Evolutionary conservation across 2,113 vertebrate species (phyloP).

Genomic region (Pogona vitticeps): DNA sequence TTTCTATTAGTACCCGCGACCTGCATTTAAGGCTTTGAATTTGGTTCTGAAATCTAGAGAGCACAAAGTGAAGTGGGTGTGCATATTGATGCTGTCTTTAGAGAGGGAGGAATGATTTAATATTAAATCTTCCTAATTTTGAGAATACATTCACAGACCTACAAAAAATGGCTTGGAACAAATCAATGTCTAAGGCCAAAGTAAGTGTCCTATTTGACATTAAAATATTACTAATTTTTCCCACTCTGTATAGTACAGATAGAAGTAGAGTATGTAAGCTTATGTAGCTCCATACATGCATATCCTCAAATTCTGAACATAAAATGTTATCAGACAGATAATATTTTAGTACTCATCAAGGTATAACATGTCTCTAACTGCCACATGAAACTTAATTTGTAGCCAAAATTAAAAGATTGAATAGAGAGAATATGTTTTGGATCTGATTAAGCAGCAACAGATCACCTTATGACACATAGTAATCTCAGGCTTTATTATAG

Average conservation of each 20-base stretch:
- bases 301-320: background rate
- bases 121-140: slow-evolving; percentile 22
- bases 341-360: background rate
- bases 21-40: background rate
- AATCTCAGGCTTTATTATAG: too few species aligned
- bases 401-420: too few species aligned
- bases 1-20: slow-evolving; percentile 5
- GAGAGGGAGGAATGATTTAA: slow-evolving; percentile 16
- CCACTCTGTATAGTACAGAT: background rate
- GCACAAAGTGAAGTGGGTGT: slow-evolving; percentile 8
- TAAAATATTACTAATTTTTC: background rate
- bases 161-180: background rate
- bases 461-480: too few species aligned
- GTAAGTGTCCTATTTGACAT: background rate
- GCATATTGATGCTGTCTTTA: background rate
- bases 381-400: too few species aligned
- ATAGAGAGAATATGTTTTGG: too few species aligned
- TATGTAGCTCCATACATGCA: too few species aligned
- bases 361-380: too few species aligned
- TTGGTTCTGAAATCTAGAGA: background rate
- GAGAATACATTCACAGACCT: slow-evolving; percentile 7
- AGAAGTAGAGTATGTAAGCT: too few species aligned
- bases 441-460: too few species aligned
- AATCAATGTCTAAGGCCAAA: background rate
- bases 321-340: background rate